phyloP scores from a whole-genome alignment of 2,888 invertebrate species.

The Macrosoma leucophasiata region DNA sequence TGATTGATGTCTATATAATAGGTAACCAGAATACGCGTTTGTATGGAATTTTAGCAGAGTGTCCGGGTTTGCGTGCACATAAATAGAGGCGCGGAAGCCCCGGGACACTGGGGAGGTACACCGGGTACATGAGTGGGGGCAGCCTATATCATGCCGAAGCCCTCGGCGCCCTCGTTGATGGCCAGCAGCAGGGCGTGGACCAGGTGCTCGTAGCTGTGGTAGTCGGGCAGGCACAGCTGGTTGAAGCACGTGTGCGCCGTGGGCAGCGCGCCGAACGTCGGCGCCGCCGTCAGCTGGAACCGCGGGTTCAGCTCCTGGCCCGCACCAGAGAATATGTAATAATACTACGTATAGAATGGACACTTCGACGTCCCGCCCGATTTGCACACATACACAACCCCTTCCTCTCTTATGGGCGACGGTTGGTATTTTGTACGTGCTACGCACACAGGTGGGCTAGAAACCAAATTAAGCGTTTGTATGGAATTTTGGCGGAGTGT shows the following conservation, averaged over 20 bases:
- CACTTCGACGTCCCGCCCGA: background rate
- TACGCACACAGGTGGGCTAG: too few relatives aligned
- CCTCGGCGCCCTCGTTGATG: constrained; percentile 96
- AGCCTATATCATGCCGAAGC: constrained; percentile 77
- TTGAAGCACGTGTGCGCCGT: constrained; percentile 98
- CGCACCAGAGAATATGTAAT: constrained; percentile 7
- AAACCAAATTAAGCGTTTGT: too few relatives aligned
- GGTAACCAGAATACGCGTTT: too few relatives aligned
- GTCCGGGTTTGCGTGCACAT: background rate
- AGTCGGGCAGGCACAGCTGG: constrained; percentile 95
- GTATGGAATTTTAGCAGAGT: too few relatives aligned
- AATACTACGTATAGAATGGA: too few relatives aligned
- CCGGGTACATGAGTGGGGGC: too few relatives aligned
- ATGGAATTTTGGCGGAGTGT: too few relatives aligned
- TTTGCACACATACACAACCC: too few relatives aligned
- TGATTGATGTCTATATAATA: too few relatives aligned
- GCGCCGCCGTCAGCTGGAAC: constrained; percentile 94
- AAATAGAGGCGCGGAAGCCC: constrained; percentile 1
- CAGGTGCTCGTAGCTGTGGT: constrained; percentile 94
- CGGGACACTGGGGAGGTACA: background rate
- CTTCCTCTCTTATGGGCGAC: too few relatives aligned
- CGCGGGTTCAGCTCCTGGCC: constrained; percentile 88
- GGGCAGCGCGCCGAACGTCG: constrained; percentile 92
- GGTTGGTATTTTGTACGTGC: too few relatives aligned
- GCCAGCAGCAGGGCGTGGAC: constrained; percentile 93